phyloP scores from a whole-genome alignment of 2,888 invertebrate species.

The Chrysopilus asiliformis region DNA sequence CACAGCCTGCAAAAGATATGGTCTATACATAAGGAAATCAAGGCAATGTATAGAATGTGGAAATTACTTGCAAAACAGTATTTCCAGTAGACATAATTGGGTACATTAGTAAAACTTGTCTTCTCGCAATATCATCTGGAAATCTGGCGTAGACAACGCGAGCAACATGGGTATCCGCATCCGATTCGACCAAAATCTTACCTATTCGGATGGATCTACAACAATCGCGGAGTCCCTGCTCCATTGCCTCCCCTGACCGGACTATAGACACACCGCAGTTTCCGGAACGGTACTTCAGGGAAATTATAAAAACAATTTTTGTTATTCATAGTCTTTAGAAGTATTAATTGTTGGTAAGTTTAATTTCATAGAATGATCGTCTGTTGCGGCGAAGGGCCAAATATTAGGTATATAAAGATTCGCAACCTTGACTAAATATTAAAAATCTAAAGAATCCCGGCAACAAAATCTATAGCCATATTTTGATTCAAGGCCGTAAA shows the following conservation, averaged over 20 bases:
- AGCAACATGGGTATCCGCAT: constrained; percentile 92
- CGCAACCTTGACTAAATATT: too few species aligned
- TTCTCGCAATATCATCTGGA: constrained; percentile 82
- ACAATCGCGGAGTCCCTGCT: constrained; percentile 87
- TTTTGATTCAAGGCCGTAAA: too few species aligned
- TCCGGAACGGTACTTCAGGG: constrained; percentile 73
- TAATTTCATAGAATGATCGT: too few species aligned
- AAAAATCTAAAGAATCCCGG: too few species aligned
- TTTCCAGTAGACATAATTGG: constrained; percentile 99
- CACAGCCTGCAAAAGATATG: constrained; percentile 56
- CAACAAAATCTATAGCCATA: too few species aligned
- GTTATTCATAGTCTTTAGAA: too few species aligned
- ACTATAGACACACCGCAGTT: constrained; percentile 99
- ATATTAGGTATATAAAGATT: too few species aligned
- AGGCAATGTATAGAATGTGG: not conserved
- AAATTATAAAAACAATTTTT: too few species aligned
- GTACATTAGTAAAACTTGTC: constrained; percentile 91
- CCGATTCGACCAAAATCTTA: constrained; percentile 94
- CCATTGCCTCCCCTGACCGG: constrained; percentile 91
- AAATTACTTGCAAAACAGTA: constrained; percentile 63
- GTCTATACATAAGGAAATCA: not conserved
- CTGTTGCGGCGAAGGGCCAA: too few species aligned
- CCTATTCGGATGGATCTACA: constrained; percentile 97
- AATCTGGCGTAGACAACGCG: constrained; percentile 95
- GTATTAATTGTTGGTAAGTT: too few species aligned